Evolutionary conservation across 2,113 vertebrate genomes (phyloP).

Genomic region (Tragelaphus imberbis): DNA sequence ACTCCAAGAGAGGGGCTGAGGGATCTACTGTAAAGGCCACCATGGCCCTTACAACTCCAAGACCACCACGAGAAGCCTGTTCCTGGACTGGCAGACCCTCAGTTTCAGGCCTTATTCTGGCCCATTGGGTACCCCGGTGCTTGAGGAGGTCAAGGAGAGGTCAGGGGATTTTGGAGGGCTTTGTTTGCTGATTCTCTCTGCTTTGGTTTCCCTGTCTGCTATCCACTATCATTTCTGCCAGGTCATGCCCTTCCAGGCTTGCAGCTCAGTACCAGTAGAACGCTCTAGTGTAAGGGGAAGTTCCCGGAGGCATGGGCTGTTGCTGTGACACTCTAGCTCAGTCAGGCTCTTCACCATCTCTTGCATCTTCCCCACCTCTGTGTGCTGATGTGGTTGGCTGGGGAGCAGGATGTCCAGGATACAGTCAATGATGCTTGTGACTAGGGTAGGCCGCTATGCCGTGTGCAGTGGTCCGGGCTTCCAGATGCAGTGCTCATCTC

Average conservation of each 20-base stretch:
- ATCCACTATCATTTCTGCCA: slow-evolving; percentile 22
- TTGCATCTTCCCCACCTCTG: background rate
- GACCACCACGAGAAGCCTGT: background rate
- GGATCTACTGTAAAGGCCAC: background rate
- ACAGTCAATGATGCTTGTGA: background rate
- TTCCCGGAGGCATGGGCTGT: background rate
- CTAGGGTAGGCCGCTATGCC: background rate
- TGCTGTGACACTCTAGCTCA: background rate
- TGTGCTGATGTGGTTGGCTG: background rate
- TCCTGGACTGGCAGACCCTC: background rate
- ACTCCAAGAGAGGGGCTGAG: background rate
- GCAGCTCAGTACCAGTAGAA: background rate
- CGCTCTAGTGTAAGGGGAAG: background rate
- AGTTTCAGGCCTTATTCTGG: background rate
- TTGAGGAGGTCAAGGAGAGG: background rate
- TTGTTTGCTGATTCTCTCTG: background rate
- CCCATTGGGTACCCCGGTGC: background rate
- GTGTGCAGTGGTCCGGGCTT: background rate
- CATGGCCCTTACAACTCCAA: background rate
- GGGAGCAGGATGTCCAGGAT: background rate
- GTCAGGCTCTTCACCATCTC: background rate
- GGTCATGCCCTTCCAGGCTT: slow-evolving; percentile 52
- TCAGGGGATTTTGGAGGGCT: background rate
- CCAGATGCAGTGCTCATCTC: background rate
- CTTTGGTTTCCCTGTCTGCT: slow-evolving; percentile 10